Evolutionary conservation across 2,888 invertebrate genomes (phyloP).

Genomic region (Drosophila melanosoma): DNA sequence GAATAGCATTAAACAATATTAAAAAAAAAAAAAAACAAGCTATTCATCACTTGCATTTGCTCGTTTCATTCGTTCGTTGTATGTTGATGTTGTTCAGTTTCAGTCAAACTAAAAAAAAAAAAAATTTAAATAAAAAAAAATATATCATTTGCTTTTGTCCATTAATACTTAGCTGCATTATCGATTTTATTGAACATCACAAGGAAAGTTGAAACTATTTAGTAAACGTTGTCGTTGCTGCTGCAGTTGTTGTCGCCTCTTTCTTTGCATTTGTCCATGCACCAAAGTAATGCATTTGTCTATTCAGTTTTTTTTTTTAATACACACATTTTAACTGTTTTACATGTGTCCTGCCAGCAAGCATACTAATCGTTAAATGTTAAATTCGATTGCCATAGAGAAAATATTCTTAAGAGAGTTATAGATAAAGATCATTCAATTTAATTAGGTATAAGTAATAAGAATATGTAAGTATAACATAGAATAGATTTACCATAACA

Average conservation of each 20-base stretch:
- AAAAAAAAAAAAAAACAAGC: conserved; percentile 16
- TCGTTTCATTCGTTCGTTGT: conserved; percentile 62
- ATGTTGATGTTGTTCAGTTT: conserved; percentile 67
- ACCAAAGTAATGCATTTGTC: conserved; percentile 32
- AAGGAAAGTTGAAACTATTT: conserved; percentile 20
- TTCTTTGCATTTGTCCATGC: conserved; percentile 48
- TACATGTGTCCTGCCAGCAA: conserved; percentile 41
- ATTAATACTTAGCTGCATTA: conserved; percentile 41
- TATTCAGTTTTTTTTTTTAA: conserved; percentile 28
- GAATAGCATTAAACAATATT: conserved; percentile 42
- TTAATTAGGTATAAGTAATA: background rate
- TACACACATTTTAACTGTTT: conserved; percentile 35
- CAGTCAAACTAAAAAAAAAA: conserved; percentile 6
- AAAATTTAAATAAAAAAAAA: conserved; percentile 1
- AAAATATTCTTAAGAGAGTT: background rate
- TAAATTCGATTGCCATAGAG: conserved; percentile 5
- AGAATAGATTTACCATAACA: background rate
- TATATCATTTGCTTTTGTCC: conserved; percentile 48
- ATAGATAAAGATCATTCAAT: background rate
- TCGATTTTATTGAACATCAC: conserved; percentile 24
- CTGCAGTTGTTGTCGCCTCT: conserved; percentile 34
- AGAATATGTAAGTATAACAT: background rate
- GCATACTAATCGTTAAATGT: conserved; percentile 36
- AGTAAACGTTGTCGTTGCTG: conserved; percentile 29
- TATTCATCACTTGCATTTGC: conserved; percentile 77